Conservation (phyloP, 2,797 vertebrate genomes). For the Ammospiza maritima region DNA sequence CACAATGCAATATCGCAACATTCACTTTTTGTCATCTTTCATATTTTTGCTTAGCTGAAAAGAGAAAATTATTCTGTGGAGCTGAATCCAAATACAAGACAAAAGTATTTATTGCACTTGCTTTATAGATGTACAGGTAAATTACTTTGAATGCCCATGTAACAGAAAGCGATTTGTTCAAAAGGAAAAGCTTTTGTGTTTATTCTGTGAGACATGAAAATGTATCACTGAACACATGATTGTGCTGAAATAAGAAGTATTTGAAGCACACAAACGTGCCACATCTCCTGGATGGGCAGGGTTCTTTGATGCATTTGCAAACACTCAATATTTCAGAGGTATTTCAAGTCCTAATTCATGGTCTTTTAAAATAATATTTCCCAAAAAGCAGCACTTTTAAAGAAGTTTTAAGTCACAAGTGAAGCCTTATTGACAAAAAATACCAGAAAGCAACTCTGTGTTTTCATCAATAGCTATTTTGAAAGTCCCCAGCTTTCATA, state of each 20-base stretch:
- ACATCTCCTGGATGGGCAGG: neutral
- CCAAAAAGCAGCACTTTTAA: neutral
- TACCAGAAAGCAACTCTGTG: neutral
- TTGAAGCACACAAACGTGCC: neutral
- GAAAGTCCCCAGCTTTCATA: neutral
- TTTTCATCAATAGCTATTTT: neutral
- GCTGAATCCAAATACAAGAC: neutral
- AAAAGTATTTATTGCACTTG: constrained; percentile 12
- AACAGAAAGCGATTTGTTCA: neutral
- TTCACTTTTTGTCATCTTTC: neutral
- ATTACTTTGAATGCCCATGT: neutral
- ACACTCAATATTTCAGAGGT: neutral
- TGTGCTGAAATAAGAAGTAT: neutral
- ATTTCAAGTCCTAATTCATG: neutral
- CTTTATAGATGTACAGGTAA: neutral
- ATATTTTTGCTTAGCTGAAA: neutral
- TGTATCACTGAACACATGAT: neutral
- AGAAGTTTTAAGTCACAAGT: neutral
- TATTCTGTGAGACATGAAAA: neutral
- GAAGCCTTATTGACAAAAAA: neutral
- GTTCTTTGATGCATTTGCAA: neutral
- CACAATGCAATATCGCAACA: neutral
- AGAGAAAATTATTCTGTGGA: neutral
- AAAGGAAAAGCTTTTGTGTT: neutral
- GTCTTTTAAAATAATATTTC: neutral